These are phyloP conservation scores for Xenops minutus DNA, from an alignment of 2,797 vertebrate species.

Conservation along the genomic window DNA sequence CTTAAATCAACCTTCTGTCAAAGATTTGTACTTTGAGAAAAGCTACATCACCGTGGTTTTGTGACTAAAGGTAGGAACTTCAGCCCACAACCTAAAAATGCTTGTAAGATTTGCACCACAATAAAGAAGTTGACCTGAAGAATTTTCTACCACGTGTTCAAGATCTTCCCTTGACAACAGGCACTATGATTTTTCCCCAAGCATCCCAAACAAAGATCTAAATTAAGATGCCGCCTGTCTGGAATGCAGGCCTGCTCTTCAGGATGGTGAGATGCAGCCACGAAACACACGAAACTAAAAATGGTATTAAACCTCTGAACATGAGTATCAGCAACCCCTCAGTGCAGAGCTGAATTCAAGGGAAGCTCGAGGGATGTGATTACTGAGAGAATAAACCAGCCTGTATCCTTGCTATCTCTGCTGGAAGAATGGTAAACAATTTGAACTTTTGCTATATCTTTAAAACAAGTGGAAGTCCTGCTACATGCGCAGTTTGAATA, in stretches of 20 bases:
- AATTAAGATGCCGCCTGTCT: conserved; percentile 51
- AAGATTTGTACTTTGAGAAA: background rate
- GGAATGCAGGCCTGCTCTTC: conserved; percentile 30
- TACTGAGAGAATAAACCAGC: background rate
- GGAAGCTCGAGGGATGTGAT: background rate
- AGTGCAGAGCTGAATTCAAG: background rate
- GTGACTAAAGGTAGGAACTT: background rate
- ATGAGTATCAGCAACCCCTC: background rate
- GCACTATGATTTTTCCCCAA: background rate
- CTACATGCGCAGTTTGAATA: background rate
- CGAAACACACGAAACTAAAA: conserved; percentile 1
- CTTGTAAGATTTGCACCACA: conserved; percentile 12
- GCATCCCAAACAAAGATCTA: conserved; percentile 41
- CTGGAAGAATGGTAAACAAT: background rate
- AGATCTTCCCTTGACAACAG: conserved; percentile 6
- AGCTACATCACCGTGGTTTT: background rate
- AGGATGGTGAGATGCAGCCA: background rate
- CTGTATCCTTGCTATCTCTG: background rate
- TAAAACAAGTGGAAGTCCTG: background rate
- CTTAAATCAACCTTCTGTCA: background rate
- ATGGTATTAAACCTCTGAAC: background rate
- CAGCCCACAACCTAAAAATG: background rate
- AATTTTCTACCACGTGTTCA: background rate
- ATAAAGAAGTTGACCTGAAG: background rate
- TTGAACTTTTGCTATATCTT: background rate